Conservation (phyloP, 2,797 vertebrate genomes). For the Pseudotriccus pelzelni region DNA sequence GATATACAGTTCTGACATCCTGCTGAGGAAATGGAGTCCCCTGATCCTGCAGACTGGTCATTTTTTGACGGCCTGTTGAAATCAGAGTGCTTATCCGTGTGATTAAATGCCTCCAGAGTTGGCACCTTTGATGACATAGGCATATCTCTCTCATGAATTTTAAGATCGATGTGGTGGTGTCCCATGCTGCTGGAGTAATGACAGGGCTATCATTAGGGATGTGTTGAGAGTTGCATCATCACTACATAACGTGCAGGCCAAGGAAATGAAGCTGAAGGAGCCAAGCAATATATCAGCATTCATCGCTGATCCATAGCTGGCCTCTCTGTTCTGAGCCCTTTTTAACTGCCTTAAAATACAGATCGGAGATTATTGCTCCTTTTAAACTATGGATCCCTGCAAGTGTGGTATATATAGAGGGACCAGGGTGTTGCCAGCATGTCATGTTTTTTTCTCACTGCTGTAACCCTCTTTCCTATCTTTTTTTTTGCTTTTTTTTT, state of each 20-base stretch:
- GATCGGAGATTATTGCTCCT: background rate
- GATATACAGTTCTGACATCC: background rate
- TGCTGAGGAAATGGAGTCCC: background rate
- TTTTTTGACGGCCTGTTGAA: conserved; percentile 23
- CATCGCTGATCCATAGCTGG: background rate
- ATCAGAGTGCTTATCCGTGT: background rate
- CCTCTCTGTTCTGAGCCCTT: background rate
- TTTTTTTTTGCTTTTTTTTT: background rate
- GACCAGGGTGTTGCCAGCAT: background rate
- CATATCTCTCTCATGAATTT: background rate
- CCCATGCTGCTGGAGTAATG: background rate
- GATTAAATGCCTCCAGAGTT: conserved; percentile 3
- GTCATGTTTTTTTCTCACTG: background rate
- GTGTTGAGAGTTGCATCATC: conserved; percentile 2
- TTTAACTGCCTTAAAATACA: conserved; percentile 2
- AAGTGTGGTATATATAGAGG: background rate
- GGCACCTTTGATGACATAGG: conserved; percentile 2
- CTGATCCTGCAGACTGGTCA: background rate
- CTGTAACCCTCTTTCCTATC: background rate
- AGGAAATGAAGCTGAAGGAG: background rate
- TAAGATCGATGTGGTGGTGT: conserved; percentile 1
- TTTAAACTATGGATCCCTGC: background rate
- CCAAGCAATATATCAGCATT: background rate
- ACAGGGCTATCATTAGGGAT: conserved; percentile 5
- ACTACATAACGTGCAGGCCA: background rate